Evolutionary conservation across 2,113 vertebrate genomes (phyloP).

Genomic region (Smithornis capensis): DNA sequence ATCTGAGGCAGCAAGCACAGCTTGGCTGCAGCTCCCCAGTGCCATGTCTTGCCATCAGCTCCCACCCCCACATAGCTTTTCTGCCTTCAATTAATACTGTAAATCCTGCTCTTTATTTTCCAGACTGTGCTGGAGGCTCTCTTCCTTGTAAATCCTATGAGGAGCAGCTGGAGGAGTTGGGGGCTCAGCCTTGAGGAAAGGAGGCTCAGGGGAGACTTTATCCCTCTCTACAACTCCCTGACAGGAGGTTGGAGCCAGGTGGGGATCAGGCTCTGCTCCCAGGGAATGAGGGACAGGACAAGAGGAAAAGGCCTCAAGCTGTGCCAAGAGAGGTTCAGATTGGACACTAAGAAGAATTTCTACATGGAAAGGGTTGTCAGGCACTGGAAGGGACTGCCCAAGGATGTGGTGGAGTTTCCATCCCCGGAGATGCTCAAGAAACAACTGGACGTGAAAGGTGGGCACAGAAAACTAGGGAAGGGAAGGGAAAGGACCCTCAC

Average conservation of each 20-base stretch:
- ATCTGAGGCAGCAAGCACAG: background rate
- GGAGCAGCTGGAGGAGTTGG: background rate
- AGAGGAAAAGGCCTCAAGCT: background rate
- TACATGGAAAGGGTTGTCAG: background rate
- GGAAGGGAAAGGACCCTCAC: background rate
- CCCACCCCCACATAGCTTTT: background rate
- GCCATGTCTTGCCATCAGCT: background rate
- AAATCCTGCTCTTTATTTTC: background rate
- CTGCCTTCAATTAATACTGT: background rate
- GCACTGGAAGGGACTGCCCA: background rate
- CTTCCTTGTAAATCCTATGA: background rate
- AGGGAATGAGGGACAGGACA: background rate
- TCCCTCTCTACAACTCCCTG: background rate
- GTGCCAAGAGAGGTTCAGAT: background rate
- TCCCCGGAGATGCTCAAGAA: background rate
- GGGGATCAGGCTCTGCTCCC: background rate
- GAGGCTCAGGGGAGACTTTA: background rate
- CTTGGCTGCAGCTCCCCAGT: background rate
- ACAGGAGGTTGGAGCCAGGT: background rate
- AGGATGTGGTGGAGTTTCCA: background rate
- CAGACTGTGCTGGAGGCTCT: background rate
- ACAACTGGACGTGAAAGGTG: background rate
- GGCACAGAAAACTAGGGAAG: rapidly evolving
- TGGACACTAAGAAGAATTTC: background rate
- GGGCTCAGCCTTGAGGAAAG: background rate